Percentiles rank a stretch among this genome's conserved stretches.
Conservation (phyloP, 1,140 invertebrate genomes). For the Musca domestica region DNA sequence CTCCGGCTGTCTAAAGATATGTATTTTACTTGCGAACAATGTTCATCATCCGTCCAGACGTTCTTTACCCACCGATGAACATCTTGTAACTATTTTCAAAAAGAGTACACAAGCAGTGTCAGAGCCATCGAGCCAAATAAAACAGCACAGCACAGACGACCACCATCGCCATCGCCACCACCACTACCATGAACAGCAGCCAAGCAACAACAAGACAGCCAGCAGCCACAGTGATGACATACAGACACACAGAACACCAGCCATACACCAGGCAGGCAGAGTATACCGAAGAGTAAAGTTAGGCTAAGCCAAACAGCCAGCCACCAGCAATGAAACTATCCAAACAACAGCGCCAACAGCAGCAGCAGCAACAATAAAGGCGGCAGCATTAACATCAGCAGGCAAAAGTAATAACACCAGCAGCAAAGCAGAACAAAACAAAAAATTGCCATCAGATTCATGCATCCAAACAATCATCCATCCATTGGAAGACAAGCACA, state of each 20-base stretch:
- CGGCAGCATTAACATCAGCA: constrained; percentile 15
- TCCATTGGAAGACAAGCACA: neutral
- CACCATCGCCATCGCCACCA: neutral
- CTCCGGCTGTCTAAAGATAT: too few species aligned
- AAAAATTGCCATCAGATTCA: constrained; percentile 6
- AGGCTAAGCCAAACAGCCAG: constrained; percentile 7
- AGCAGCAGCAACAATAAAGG: neutral
- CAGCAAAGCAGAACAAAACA: neutral
- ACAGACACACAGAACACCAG: neutral
- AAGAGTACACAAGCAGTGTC: constrained; percentile 52
- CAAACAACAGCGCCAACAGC: neutral
- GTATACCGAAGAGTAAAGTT: neutral
- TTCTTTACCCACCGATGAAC: constrained; percentile 53
- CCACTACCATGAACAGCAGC: constrained; percentile 3
- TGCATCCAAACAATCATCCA: neutral
- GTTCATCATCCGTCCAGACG: constrained; percentile 44
- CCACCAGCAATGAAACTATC: constrained; percentile 1
- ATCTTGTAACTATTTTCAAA: constrained; percentile 54
- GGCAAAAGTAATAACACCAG: constrained; percentile 9
- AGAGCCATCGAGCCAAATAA: constrained; percentile 28
- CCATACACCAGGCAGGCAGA: neutral
- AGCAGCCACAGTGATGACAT: constrained; percentile 20
- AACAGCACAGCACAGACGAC: constrained; percentile 32
- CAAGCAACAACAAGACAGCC: constrained; percentile 7
- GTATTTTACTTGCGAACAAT: neutral